Percentiles rank a stretch among this genome's conserved stretches.
Conservation (phyloP, 2,888 invertebrate genomes). For the Tribolium freemani region DNA sequence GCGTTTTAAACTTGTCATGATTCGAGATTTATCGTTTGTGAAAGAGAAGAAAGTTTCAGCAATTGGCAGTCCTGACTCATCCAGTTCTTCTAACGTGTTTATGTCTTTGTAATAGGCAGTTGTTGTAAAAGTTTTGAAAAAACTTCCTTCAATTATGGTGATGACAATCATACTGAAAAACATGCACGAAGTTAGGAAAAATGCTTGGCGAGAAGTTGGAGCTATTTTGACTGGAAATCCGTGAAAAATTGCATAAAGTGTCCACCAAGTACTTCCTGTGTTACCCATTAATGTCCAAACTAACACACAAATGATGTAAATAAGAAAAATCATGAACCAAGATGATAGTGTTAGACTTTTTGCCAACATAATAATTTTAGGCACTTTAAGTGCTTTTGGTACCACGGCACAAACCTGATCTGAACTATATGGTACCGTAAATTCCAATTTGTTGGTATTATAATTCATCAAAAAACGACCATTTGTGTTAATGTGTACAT, state of each 20-base stretch:
- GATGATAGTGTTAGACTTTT: neutral
- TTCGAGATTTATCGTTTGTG: neutral
- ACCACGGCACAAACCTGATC: slow-evolving; percentile 6
- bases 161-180: slow-evolving; percentile 59
- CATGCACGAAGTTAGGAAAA: slow-evolving; percentile 5
- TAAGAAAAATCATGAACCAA: neutral
- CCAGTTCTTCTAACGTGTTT: slow-evolving; percentile 57
- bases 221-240: slow-evolving; percentile 9
- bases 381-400: slow-evolving; percentile 8
- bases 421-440: slow-evolving; percentile 4
- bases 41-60: slow-evolving; percentile 1
- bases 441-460: neutral
- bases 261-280: neutral
- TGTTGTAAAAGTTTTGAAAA: slow-evolving; percentile 66
- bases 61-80: neutral
- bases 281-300: neutral
- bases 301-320: neutral
- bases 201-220: neutral
- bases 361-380: neutral
- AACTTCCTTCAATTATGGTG: slow-evolving; percentile 64
- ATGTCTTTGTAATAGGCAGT: slow-evolving; percentile 67
- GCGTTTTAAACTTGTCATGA: neutral
- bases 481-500: neutral
- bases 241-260: neutral
- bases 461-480: slow-evolving; percentile 13